These are phyloP conservation scores for Tetragonula clypearis DNA, from an alignment of 1,140 invertebrate genomes.

Conservation along the genomic window DNA sequence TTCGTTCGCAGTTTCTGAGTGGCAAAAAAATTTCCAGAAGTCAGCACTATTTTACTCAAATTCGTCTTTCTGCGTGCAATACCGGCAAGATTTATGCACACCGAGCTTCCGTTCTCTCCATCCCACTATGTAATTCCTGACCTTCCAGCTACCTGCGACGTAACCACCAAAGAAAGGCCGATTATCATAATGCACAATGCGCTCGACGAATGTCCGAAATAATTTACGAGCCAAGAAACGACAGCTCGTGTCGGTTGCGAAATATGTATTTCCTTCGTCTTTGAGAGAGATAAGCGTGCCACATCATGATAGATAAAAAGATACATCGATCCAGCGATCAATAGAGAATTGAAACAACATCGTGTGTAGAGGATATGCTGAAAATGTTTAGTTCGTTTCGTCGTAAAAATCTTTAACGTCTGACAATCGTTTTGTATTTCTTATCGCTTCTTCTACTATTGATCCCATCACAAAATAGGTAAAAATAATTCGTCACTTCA, in stretches of 20 bases:
- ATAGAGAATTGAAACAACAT: too few relatives aligned
- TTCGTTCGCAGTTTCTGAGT: constrained; percentile 9
- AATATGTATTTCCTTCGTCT: background rate
- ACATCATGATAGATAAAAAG: background rate
- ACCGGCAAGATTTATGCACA: constrained; percentile 52
- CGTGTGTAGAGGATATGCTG: too few relatives aligned
- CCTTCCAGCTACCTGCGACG: background rate
- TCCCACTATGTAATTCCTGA: background rate
- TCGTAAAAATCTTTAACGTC: too few relatives aligned
- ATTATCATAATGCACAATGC: constrained; percentile 51
- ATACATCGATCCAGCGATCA: background rate
- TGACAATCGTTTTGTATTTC: too few relatives aligned
- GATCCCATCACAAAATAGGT: too few relatives aligned
- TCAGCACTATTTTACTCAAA: constrained; percentile 48
- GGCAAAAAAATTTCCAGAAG: constrained; percentile 53
- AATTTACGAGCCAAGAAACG: constrained; percentile 11
- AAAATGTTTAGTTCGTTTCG: too few relatives aligned
- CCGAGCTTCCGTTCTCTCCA: constrained; percentile 6
- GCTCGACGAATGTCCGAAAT: background rate
- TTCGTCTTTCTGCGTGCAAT: constrained; percentile 33
- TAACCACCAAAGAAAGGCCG: constrained; percentile 4
- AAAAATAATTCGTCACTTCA: too few relatives aligned
- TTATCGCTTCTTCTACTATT: too few relatives aligned
- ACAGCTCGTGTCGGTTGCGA: background rate
- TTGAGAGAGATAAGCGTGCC: background rate